A percentile compares a stretch with the other conserved stretches of the same genome.
Conservation (phyloP, 2,888 invertebrate genomes). For the Charanyca ferruginea region DNA sequence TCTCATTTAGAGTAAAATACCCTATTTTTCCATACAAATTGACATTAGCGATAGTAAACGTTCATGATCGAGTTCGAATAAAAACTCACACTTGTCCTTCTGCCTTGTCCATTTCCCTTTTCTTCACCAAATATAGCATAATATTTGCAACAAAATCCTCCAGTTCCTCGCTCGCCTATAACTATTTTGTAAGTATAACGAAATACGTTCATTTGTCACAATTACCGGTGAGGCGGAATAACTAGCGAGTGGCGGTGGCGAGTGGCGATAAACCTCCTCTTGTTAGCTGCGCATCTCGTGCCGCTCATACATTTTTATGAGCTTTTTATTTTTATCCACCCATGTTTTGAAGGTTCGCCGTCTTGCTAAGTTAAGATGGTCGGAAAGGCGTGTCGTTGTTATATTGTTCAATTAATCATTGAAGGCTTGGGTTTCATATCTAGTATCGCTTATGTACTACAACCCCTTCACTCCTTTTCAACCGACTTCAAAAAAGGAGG, state of each 20-base stretch:
- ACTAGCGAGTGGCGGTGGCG: slow-evolving; percentile 73
- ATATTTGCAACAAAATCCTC: slow-evolving; percentile 18
- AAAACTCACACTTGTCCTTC: too few relatives aligned
- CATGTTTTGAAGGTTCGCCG: slow-evolving; percentile 78
- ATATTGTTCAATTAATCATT: slow-evolving; percentile 43
- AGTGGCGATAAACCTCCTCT: slow-evolving; percentile 69
- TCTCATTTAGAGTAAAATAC: too few relatives aligned
- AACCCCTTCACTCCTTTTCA: not conserved
- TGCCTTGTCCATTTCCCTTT: slow-evolving; percentile 4
- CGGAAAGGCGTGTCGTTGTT: slow-evolving; percentile 33
- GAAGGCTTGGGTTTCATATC: slow-evolving; percentile 1
- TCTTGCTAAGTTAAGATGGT: slow-evolving; percentile 29
- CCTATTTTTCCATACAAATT: too few relatives aligned
- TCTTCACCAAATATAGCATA: slow-evolving; percentile 17
- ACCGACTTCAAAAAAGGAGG: too few relatives aligned
- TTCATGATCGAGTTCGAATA: too few relatives aligned
- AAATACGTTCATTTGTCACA: slow-evolving; percentile 87
- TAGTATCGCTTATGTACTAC: not conserved
- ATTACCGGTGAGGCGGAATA: slow-evolving; percentile 89
- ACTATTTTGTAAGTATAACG: slow-evolving; percentile 73
- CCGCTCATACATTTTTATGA: slow-evolving; percentile 90
- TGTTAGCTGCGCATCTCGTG: slow-evolving; percentile 84
- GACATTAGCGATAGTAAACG: too few relatives aligned
- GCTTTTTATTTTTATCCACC: slow-evolving; percentile 84
- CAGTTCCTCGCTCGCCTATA: slow-evolving; percentile 37